phyloP scores from a whole-genome alignment of 2,888 invertebrate genomes.

The Nephrotoma flavescens region DNA sequence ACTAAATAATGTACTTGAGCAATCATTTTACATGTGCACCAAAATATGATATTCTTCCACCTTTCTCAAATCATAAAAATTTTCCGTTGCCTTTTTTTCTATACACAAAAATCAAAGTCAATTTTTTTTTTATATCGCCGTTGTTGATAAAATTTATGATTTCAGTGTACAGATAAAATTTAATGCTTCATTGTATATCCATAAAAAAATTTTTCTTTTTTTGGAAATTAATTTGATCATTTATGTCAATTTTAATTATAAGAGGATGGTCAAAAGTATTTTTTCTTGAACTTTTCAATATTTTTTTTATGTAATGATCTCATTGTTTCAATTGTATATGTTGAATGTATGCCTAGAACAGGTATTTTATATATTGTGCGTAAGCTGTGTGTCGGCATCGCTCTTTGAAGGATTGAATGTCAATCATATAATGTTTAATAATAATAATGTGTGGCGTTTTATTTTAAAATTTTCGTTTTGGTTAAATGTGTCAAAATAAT shows the following conservation, averaged over 20 bases:
- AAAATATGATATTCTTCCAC: background rate
- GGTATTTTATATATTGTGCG: background rate
- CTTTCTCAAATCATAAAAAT: background rate
- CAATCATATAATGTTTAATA: background rate
- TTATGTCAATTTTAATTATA: background rate
- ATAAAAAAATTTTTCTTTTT: background rate
- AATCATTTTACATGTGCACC: background rate
- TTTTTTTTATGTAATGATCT: background rate
- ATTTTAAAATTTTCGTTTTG: background rate
- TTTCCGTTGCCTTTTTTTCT: background rate
- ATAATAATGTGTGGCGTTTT: background rate
- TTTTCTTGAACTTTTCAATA: background rate
- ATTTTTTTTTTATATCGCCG: background rate
- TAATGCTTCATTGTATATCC: background rate
- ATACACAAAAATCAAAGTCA: background rate
- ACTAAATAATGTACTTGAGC: background rate
- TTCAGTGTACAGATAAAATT: background rate
- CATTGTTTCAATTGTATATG: background rate
- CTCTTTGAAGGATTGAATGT: background rate
- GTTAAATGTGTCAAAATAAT: background rate
- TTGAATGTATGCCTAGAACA: background rate
- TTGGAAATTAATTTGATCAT: background rate
- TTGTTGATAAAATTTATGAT: background rate
- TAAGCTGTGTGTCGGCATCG: background rate
- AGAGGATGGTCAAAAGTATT: background rate